These are phyloP conservation scores for Ptyas mucosa DNA, from an alignment of 2,113 vertebrate genomes.

Conservation along the genomic window DNA sequence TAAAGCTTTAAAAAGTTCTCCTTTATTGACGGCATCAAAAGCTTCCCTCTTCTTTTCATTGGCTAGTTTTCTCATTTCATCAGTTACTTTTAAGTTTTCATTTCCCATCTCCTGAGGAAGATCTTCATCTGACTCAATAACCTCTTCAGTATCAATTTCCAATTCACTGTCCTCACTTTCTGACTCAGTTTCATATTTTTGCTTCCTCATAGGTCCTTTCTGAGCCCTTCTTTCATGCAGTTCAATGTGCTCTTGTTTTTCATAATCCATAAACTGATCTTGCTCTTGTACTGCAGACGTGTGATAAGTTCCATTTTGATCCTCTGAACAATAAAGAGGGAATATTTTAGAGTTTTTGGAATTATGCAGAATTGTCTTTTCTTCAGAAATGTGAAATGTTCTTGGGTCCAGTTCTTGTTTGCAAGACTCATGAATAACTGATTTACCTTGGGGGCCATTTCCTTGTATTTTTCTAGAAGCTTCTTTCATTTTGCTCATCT, in stretches of 20 bases:
- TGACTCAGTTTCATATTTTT: background rate
- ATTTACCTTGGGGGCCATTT: background rate
- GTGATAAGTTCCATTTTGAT: background rate
- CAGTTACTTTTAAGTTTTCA: background rate
- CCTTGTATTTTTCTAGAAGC: background rate
- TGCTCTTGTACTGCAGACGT: background rate
- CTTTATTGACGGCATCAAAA: slow-evolving; percentile 19
- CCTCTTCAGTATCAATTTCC: slow-evolving; percentile 18
- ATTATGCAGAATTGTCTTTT: background rate
- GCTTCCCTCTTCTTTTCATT: slow-evolving; percentile 26
- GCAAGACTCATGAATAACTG: background rate
- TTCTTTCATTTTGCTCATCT: background rate
- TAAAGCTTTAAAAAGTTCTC: slow-evolving; percentile 17
- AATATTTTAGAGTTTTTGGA: background rate
- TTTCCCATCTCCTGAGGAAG: slow-evolving; percentile 22
- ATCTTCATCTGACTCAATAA: slow-evolving; percentile 19
- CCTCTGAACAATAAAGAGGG: background rate
- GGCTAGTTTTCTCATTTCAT: slow-evolving; percentile 11
- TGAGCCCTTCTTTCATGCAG: background rate
- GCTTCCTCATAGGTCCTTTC: background rate
- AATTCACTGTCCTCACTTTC: slow-evolving; percentile 17
- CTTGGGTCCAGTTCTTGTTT: background rate
- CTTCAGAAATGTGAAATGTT: background rate
- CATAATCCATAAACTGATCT: background rate
- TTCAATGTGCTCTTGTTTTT: background rate